phyloP scores from a whole-genome alignment of 2,888 invertebrate species.

The Lithosia quadra region DNA sequence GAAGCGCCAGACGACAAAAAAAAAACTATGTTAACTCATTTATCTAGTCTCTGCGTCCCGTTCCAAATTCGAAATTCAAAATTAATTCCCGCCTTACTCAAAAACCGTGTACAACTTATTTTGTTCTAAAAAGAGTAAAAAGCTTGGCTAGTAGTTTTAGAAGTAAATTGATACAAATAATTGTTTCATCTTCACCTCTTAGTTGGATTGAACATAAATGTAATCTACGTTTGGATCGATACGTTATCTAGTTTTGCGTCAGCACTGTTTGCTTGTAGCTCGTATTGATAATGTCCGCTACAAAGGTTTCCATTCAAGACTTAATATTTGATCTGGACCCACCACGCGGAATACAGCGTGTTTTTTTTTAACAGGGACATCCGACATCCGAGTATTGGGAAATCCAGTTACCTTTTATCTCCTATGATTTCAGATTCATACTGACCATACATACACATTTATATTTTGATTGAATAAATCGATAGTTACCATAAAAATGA shows the following conservation, averaged over 20 bases:
- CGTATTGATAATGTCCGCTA: conserved; percentile 14
- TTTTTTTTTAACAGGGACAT: not conserved
- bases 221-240: conserved; percentile 15
- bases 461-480: too few relatives aligned
- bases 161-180: not conserved
- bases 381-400: not conserved
- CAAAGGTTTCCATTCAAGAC: not conserved
- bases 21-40: too few relatives aligned
- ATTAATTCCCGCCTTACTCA: too few relatives aligned
- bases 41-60: too few relatives aligned
- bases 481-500: too few relatives aligned
- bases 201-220: conserved; percentile 1
- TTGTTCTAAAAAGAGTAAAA: too few relatives aligned
- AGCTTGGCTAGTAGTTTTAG: too few relatives aligned
- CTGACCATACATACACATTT: too few relatives aligned
- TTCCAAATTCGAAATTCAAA: too few relatives aligned
- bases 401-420: not conserved
- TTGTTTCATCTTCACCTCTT: not conserved
- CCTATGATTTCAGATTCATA: not conserved
- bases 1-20: too few relatives aligned
- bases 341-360: not conserved
- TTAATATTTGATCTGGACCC: not conserved
- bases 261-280: conserved; percentile 7
- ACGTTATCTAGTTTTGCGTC: conserved; percentile 25
- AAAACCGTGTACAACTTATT: too few relatives aligned